Conservation (phyloP, 2,797 vertebrate genomes). For the Gobionotothen gibberifrons region DNA sequence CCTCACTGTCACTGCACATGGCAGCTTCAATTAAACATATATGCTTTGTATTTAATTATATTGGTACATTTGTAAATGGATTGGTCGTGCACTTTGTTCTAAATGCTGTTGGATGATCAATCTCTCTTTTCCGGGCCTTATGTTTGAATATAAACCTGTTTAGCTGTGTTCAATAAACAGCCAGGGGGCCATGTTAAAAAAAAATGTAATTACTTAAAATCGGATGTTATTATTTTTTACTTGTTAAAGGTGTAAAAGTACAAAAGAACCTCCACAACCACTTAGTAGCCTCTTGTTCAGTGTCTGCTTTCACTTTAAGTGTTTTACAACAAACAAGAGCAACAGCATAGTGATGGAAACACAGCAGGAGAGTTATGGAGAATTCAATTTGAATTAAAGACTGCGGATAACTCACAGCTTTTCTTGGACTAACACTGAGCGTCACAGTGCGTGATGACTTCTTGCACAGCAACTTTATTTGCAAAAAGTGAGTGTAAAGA, state of each 20-base stretch:
- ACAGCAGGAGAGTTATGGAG: not conserved
- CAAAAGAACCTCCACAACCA: not conserved
- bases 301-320: not conserved
- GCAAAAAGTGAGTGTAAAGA: not conserved
- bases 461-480: not conserved
- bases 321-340: conserved; percentile 8
- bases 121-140: not conserved
- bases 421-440: conserved; percentile 7
- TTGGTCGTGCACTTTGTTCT: conserved; percentile 16
- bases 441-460: not conserved
- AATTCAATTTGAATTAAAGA: conserved; percentile 36
- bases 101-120: conserved; percentile 26
- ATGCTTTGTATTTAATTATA: conserved; percentile 35
- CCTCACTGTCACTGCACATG: conserved; percentile 10
- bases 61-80: not conserved
- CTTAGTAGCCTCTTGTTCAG: not conserved
- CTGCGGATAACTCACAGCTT: conserved; percentile 16
- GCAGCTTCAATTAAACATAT: conserved; percentile 21
- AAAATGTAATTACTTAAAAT: not conserved
- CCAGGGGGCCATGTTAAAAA: not conserved
- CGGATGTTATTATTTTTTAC: not conserved
- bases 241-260: conserved; percentile 2
- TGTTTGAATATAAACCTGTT: conserved; percentile 8
- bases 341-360: not conserved
- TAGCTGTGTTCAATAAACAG: not conserved